Evolutionary conservation across 2,113 vertebrate genomes (phyloP).

Genomic region (Leptosomus discolor): DNA sequence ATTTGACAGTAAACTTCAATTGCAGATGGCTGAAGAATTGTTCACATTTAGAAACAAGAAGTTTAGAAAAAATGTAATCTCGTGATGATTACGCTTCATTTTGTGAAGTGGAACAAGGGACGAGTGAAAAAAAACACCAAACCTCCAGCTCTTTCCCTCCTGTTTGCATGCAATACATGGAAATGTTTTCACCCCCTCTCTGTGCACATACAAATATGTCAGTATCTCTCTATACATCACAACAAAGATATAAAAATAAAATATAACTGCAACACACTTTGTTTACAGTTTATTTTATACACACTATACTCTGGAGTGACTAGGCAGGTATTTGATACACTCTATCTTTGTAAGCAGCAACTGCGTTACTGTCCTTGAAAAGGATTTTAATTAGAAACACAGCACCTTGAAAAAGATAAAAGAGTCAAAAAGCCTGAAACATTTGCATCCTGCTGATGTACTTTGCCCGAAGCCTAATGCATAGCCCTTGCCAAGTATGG

Average conservation of each 20-base stretch:
- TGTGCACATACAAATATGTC: neutral
- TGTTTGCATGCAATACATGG: neutral
- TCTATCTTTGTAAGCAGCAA: neutral
- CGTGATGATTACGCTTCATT: fast-evolving
- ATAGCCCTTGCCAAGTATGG: neutral
- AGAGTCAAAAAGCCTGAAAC: neutral
- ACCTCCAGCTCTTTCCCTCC: neutral
- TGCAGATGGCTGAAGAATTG: neutral
- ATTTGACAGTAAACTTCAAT: neutral
- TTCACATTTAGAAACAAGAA: neutral
- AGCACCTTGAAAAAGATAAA: neutral
- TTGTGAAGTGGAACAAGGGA: neutral
- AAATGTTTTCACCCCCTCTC: neutral
- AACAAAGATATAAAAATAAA: neutral
- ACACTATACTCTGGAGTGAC: neutral
- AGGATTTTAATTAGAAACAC: neutral
- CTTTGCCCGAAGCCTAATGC: neutral
- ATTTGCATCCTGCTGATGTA: neutral
- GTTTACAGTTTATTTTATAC: neutral
- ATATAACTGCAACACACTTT: neutral
- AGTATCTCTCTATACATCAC: neutral
- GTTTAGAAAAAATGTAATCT: neutral
- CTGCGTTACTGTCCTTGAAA: neutral
- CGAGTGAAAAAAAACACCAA: neutral
- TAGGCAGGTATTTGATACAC: neutral